phyloP scores from a whole-genome alignment of 2,113 vertebrate genomes.

The Xiphorhynchus elegans region DNA sequence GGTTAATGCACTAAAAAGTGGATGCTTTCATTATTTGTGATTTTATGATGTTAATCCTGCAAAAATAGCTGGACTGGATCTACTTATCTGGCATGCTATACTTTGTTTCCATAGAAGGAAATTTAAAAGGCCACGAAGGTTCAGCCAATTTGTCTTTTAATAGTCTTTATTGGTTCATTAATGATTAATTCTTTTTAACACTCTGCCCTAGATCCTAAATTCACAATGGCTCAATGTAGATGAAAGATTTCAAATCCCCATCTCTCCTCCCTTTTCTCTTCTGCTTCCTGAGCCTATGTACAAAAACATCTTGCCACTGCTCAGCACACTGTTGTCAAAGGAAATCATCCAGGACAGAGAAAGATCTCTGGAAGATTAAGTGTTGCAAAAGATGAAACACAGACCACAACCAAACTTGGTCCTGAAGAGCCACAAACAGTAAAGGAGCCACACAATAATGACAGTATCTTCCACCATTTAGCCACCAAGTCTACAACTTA shows the following conservation, averaged over 20 bases:
- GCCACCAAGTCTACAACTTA: neutral
- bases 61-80: conserved; percentile 6
- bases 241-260: conserved; percentile 29
- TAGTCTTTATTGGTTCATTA: conserved; percentile 70
- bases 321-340: neutral
- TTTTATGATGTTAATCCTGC: conserved; percentile 18
- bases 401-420: neutral
- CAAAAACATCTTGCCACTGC: neutral
- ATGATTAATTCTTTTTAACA: conserved; percentile 68
- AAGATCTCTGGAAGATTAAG: neutral
- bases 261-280: neutral
- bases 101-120: conserved; percentile 55
- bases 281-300: neutral
- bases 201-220: conserved; percentile 64
- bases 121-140: conserved; percentile 46
- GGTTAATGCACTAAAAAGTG: neutral
- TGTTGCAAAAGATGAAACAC: neutral
- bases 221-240: conserved; percentile 50
- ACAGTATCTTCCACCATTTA: neutral
- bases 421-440: neutral
- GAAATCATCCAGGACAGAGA: neutral
- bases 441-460: neutral
- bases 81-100: conserved; percentile 16
- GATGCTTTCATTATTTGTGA: conserved; percentile 3
- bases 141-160: conserved; percentile 72